These are phyloP conservation scores for Pavo muticus DNA, from an alignment of 2,113 vertebrate species.

Conservation along the genomic window DNA sequence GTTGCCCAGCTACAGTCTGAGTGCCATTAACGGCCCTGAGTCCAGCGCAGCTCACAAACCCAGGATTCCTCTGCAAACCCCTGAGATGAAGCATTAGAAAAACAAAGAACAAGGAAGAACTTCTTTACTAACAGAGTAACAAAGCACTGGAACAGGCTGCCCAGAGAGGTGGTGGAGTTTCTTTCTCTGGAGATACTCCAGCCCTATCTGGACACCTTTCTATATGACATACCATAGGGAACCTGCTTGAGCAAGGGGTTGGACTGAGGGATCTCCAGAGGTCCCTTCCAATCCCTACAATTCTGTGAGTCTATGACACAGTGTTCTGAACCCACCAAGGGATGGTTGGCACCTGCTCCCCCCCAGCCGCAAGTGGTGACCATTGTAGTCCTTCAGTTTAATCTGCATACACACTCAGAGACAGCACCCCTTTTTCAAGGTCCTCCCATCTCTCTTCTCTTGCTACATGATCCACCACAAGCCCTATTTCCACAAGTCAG, in stretches of 20 bases:
- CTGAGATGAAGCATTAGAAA: rapidly evolving
- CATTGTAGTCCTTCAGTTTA: neutral
- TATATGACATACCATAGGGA: too few species aligned
- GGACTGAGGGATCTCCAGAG: too few species aligned
- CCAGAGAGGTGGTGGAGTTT: too few species aligned
- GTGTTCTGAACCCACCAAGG: neutral
- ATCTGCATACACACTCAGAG: neutral
- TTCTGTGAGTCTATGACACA: neutral
- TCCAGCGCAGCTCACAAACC: neutral
- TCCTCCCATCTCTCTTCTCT: neutral
- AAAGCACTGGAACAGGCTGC: too few species aligned
- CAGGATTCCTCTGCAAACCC: neutral
- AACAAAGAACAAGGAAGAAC: neutral
- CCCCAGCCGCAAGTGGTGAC: neutral
- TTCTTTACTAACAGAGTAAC: too few species aligned
- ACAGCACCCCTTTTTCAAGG: neutral
- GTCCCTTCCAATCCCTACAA: too few species aligned
- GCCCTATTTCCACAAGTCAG: neutral
- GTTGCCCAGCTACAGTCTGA: neutral
- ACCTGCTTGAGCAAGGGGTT: too few species aligned
- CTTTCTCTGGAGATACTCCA: too few species aligned
- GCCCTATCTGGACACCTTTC: too few species aligned
- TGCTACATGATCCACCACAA: neutral
- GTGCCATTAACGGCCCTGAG: neutral
- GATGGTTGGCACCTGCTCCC: neutral